Evolutionary conservation across 2,888 invertebrate genomes (phyloP).

Genomic region (Artemia sinica): DNA sequence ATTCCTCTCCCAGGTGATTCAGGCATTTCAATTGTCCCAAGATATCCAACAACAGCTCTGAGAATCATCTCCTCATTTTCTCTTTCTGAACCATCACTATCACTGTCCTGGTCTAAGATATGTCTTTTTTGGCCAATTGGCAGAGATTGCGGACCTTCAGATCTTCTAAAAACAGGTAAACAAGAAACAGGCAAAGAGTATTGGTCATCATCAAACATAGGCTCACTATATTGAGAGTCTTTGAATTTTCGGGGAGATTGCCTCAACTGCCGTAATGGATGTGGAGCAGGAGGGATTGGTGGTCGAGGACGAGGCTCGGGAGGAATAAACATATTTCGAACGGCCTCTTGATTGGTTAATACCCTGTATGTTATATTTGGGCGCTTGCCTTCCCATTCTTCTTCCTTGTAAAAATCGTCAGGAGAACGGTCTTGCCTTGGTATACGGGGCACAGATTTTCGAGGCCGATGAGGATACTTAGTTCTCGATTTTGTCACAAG

Average conservation of each 20-base stretch:
- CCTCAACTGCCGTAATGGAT: background rate
- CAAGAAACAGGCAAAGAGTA: background rate
- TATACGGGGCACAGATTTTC: background rate
- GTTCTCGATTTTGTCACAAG: background rate
- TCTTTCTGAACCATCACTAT: background rate
- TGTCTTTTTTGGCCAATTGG: conserved; percentile 3
- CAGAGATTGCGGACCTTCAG: background rate
- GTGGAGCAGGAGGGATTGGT: conserved; percentile 13
- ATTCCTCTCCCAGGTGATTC: conserved; percentile 28
- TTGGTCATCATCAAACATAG: background rate
- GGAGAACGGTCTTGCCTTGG: conserved; percentile 2
- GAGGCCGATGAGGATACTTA: background rate
- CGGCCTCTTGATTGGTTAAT: conserved; percentile 8
- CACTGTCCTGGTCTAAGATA: background rate
- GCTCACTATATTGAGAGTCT: conserved; percentile 4
- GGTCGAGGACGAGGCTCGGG: conserved; percentile 6
- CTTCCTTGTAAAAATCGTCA: conserved; percentile 1
- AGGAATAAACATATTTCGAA: background rate
- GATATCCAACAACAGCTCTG: conserved; percentile 74
- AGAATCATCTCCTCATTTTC: conserved; percentile 25
- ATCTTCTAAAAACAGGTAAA: background rate
- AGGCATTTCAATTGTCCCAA: conserved; percentile 91
- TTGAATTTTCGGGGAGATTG: conserved; percentile 9
- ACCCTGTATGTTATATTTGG: conserved; percentile 10
- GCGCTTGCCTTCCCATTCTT: conserved; percentile 12